Evolutionary conservation across 2,888 invertebrate genomes (phyloP).

Genomic region (Yponomeuta evonymella): DNA sequence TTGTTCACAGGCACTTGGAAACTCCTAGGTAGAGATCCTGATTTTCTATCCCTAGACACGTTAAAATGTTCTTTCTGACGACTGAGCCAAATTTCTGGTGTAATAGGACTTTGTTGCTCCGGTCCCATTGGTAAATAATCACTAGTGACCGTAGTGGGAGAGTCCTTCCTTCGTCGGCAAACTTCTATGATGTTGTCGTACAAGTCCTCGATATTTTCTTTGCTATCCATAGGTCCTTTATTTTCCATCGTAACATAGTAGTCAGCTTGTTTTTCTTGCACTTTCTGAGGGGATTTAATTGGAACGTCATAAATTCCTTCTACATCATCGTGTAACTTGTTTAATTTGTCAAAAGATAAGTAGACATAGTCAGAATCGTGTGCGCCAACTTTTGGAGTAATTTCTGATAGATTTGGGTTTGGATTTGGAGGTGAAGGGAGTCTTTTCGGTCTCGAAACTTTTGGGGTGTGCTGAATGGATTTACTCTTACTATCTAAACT

Average conservation of each 20-base stretch:
- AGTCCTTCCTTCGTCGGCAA: constrained; percentile 54
- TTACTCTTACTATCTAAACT: constrained; percentile 49
- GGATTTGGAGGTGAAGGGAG: constrained; percentile 51
- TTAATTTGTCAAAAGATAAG: constrained; percentile 61
- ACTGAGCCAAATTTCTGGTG: constrained; percentile 83
- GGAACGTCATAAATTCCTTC: constrained; percentile 67
- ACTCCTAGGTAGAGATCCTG: constrained; percentile 86
- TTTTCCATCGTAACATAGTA: constrained; percentile 61
- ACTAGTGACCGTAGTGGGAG: constrained; percentile 36
- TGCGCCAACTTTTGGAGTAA: constrained; percentile 42
- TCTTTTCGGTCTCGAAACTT: constrained; percentile 45
- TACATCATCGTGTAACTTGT: constrained; percentile 41
- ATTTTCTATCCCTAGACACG: constrained; percentile 80
- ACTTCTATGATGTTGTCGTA: constrained; percentile 64
- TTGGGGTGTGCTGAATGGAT: constrained; percentile 46
- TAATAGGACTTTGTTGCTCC: constrained; percentile 74
- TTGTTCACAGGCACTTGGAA: constrained; percentile 80
- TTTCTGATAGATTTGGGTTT: constrained; percentile 29
- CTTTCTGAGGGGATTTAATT: constrained; percentile 54
- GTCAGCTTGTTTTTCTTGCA: constrained; percentile 34
- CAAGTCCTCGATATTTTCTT: constrained; percentile 42
- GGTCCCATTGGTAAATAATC: constrained; percentile 66
- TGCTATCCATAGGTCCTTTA: constrained; percentile 31
- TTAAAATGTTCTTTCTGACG: constrained; percentile 82
- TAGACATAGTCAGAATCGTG: constrained; percentile 71